Evolutionary conservation across 2,888 invertebrate species (phyloP), one percentile per base, ranked within the genome.

Genomic region (Stramonita haemastoma): DNA sequence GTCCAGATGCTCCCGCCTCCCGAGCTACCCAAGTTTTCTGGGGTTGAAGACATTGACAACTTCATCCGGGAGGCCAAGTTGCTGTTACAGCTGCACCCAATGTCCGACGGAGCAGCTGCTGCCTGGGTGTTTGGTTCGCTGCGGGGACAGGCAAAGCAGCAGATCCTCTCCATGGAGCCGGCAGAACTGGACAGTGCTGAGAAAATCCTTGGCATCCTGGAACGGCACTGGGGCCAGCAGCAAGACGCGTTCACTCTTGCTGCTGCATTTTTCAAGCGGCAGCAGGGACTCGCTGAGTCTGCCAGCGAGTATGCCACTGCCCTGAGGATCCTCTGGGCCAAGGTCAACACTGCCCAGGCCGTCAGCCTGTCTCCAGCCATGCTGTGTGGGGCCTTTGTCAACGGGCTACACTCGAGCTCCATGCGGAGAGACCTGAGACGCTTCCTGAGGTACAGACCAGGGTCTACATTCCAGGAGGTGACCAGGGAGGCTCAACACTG

Each of bases 141-240:
- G 57, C 29, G 29, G 8, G 81, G 81, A 13, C 36, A 22, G 46
- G 84, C 29, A 2, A n/a, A 29, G 4, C 84, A 57, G 29, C 29
- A 85, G 26, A 17, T 85, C 6, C 57, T 85, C 15, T 85, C 84
- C n/a, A 17, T 85, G 57, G 57, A 29, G 15, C 29, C 84, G 11
- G 57, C 15, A 19, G 84, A 85, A 5, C 2, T 85, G 17, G 46
- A 85, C 57, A 85, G 57, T 13, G 57, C 84, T 4, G 17, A 22
- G 56, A 84, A 85, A 29, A 85, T 85, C n/a, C 57, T 85, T 17
- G 15, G 57, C 56, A 57, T 85, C n/a, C 29, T 85, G 17, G 36
- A 36, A 4, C 84, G 57, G 29, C 29, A 57, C 29, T 85, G 57
- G 84, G 84, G 84, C 0, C 57, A 85, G 17, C 84, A 85, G 0